These are phyloP conservation scores for Bostrychus sinensis DNA, from an alignment of 2,113 vertebrate genomes.

Conservation along the genomic window DNA sequence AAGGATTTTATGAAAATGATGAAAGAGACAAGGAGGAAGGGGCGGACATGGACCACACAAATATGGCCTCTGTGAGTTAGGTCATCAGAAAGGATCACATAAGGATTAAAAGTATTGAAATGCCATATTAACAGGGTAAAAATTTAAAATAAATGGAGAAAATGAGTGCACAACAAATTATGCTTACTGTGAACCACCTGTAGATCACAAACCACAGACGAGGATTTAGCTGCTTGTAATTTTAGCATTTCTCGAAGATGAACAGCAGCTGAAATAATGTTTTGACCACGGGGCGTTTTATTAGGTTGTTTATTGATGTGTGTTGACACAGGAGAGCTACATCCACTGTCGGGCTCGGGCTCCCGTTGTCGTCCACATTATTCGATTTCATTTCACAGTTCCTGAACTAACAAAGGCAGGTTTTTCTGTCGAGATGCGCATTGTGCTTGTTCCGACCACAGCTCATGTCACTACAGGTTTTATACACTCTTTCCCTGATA, in stretches of 20 bases:
- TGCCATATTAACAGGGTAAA: conserved; percentile 9
- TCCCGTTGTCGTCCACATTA: conserved; percentile 65
- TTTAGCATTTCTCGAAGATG: conserved; percentile 24
- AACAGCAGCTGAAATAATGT: conserved; percentile 56
- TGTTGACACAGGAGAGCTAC: conserved; percentile 68
- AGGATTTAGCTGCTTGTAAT: conserved; percentile 31
- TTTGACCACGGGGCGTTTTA: conserved; percentile 63
- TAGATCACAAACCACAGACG: conserved; percentile 7
- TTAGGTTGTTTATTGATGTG: conserved; percentile 71
- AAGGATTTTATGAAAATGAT: conserved; percentile 50
- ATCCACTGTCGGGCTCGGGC: conserved; percentile 47
- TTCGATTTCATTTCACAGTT: conserved; percentile 71
- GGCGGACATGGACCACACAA: conserved; percentile 34
- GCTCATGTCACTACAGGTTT: conserved; percentile 42
- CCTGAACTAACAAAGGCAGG: conserved; percentile 65
- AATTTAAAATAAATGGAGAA: conserved; percentile 8
- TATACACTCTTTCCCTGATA: conserved; percentile 32
- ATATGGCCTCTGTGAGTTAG: conserved; percentile 9
- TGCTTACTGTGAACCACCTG: conserved; percentile 34
- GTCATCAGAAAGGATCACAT: conserved; percentile 1
- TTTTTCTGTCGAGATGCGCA: conserved; percentile 58
- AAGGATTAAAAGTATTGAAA: conserved; percentile 15
- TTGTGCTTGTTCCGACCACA: conserved; percentile 51
- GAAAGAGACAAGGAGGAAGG: conserved; percentile 20
- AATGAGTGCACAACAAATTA: not conserved